Evolutionary conservation across 2,888 invertebrate species (phyloP).

Genomic region (Mythimna vitellina): DNA sequence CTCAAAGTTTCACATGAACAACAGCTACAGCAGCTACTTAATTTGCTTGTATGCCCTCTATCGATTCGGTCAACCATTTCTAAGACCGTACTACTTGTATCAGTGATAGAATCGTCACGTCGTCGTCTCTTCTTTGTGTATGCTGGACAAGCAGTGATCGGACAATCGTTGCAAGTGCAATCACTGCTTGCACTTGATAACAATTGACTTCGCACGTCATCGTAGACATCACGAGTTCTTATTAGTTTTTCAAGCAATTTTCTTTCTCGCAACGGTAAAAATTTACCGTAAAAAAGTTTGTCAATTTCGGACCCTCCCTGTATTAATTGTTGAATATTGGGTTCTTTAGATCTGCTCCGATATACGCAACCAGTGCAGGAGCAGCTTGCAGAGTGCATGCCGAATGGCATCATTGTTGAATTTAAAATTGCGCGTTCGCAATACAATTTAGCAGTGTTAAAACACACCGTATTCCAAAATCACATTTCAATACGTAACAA

Average conservation of each 20-base stretch:
- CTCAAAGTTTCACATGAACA: slow-evolving; percentile 65
- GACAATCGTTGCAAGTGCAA: too few relatives aligned
- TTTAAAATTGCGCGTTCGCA: slow-evolving; percentile 25
- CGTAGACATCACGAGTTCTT: slow-evolving; percentile 74
- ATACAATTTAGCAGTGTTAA: slow-evolving; percentile 30
- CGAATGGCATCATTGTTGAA: slow-evolving; percentile 45
- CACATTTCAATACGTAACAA: slow-evolving; percentile 35
- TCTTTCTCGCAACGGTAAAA: slow-evolving; percentile 73
- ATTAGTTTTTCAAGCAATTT: slow-evolving; percentile 75
- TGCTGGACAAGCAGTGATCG: slow-evolving; percentile 18
- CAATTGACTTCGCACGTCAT: slow-evolving; percentile 72
- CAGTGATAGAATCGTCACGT: slow-evolving; percentile 48
- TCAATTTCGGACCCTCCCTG: slow-evolving; percentile 67
- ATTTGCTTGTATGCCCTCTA: slow-evolving; percentile 67
- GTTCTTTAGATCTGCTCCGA: slow-evolving; percentile 51
- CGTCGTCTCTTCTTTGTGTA: slow-evolving; percentile 45
- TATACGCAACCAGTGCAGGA: slow-evolving; percentile 70
- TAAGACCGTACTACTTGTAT: slow-evolving; percentile 61
- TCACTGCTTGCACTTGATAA: slow-evolving; percentile 65
- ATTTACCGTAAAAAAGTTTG: slow-evolving; percentile 71
- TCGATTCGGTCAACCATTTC: slow-evolving; percentile 71
- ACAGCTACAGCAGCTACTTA: slow-evolving; percentile 72
- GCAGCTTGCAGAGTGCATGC: slow-evolving; percentile 56
- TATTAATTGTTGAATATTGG: slow-evolving; percentile 53
- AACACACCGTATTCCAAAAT: slow-evolving; percentile 47